Percentiles rank a stretch among this genome's conserved stretches.
Evolutionary conservation across 2,113 vertebrate genomes (phyloP).

Genomic region (Centropus bengalensis): DNA sequence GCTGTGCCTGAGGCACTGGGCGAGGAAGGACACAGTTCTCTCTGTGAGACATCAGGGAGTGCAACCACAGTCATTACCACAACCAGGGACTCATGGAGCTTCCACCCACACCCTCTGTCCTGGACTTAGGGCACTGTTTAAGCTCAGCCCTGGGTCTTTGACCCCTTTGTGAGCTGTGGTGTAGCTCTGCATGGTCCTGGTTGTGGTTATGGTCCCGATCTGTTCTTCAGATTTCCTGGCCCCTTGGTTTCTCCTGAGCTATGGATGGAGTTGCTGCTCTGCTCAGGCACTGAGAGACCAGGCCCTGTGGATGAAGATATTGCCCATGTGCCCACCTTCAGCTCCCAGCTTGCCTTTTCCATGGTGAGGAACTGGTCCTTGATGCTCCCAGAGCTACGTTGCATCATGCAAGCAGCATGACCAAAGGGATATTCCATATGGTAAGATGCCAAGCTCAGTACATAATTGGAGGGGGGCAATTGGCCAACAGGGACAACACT

Average conservation of each 20-base stretch:
- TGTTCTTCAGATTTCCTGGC: too few relatives aligned
- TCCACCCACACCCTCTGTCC: background rate
- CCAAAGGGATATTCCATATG: too few relatives aligned
- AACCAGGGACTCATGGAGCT: background rate
- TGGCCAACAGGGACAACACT: too few relatives aligned
- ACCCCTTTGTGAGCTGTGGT: rapidly evolving
- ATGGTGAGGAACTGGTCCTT: background rate
- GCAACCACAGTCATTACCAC: rapidly evolving
- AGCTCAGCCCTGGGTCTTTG: background rate
- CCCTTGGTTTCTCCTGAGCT: background rate
- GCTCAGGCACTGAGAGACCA: rapidly evolving
- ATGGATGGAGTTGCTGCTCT: background rate
- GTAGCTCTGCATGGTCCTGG: background rate
- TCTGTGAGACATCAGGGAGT: background rate
- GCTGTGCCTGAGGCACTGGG: background rate
- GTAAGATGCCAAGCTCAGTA: too few relatives aligned
- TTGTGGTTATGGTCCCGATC: too few relatives aligned
- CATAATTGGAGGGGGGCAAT: too few relatives aligned
- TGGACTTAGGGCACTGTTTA: background rate
- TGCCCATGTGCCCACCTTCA: background rate
- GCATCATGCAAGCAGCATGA: rapidly evolving
- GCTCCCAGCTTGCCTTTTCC: background rate
- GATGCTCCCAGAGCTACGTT: rapidly evolving
- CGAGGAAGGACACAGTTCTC: background rate
- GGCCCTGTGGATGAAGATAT: too few relatives aligned